Evolutionary conservation across 1,140 invertebrate genomes (phyloP).

Genomic region (Scylla paramamosain): DNA sequence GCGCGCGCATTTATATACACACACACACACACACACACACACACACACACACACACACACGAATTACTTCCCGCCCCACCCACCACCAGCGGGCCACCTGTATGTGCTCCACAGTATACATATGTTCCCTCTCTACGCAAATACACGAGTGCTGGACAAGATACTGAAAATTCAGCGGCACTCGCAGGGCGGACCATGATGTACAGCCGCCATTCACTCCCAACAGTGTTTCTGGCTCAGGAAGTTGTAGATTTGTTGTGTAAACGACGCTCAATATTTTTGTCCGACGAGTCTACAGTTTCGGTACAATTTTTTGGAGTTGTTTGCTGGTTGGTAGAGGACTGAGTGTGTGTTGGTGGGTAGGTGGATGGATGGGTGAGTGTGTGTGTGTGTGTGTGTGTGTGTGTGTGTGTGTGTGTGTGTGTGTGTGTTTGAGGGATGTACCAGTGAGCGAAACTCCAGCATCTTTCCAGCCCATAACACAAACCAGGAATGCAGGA

Average conservation of each 20-base stretch:
- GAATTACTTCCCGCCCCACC: too few species aligned
- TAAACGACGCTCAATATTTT: constrained; percentile 41
- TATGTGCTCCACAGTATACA: too few species aligned
- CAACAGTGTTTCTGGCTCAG: constrained; percentile 19
- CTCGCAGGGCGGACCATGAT: background rate
- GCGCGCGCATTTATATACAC: background rate
- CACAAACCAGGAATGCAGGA: background rate
- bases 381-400: background rate
- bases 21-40: constrained; percentile 40
- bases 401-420: background rate
- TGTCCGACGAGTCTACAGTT: constrained; percentile 21
- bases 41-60: background rate
- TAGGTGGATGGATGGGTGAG: background rate
- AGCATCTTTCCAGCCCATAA: background rate
- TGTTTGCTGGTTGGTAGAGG: background rate
- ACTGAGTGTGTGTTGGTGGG: constrained; percentile 39
- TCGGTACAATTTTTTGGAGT: constrained; percentile 28
- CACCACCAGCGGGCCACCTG: too few species aligned
- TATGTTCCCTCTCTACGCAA: too few species aligned
- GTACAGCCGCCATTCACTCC: background rate
- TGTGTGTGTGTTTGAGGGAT: background rate
- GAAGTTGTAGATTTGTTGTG: constrained; percentile 32
- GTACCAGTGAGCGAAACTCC: background rate
- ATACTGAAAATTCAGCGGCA: background rate
- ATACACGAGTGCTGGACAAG: background rate